Evolutionary conservation across 2,888 invertebrate genomes (phyloP), one percentile per base, ranked within the genome.

Genomic region (Nomada fucata): DNA sequence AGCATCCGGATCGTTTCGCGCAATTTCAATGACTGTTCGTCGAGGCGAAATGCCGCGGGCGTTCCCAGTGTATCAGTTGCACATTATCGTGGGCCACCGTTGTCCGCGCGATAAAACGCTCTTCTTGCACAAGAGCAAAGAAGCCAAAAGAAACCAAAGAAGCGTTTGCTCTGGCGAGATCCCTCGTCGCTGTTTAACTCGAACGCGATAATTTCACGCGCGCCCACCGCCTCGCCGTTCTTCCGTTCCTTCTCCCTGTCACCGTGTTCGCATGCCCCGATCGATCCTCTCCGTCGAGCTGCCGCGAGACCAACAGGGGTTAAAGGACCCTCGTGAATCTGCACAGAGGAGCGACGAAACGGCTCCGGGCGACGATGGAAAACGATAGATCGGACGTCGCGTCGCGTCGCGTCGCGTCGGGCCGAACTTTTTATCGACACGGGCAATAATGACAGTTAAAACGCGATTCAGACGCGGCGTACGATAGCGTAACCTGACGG

Each of bases 111-210:
- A 78, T 79, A 86, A 82, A 80, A 87, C 83, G 77, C 61, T 73
- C 73, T 83, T 47, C 74, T 73, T 73, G 57, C 75, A 75, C n/a
- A n/a, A n/a, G n/a, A n/a, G n/a, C n/a, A n/a, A n/a, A n/a, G n/a
- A n/a, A n/a, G n/a, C n/a, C n/a, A n/a, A n/a, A n/a, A n/a, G n/a
- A n/a, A n/a, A n/a, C n/a, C n/a, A 69, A 69, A 79, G 42, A 67
- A 73, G 36, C 15, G 2, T 23, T 53, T 53, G 26, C 52, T 18
- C n/a, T 47, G 69, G 75, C 74, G 29, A 20, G 63, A 75, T 74
- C 75, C 78, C 82, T 85, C 83, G 82, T 88, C 82, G 84, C 77
- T 72, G 68, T 87, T 88, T 85, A 77, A 61, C 67, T 74, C 73
- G 84, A 81, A 68, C 69, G 81, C 81, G 79, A 85, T 83, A 76